Percentiles rank a stretch among this genome's conserved stretches.
phyloP scores from a whole-genome alignment of 2,797 vertebrate species.

The Trachops cirrhosus region DNA sequence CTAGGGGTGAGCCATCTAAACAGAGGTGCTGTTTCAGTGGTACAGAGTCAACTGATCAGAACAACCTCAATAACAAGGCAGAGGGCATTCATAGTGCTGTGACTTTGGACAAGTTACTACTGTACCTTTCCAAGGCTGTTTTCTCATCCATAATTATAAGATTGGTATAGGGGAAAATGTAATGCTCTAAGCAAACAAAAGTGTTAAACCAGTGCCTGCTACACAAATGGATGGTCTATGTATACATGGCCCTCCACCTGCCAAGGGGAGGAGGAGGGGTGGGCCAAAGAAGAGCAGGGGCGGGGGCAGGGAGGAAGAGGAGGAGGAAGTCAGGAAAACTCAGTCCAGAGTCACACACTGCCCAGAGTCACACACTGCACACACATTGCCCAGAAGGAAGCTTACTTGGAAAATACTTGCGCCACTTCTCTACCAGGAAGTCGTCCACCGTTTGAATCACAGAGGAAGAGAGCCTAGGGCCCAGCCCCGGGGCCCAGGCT shows the following conservation, averaged over 20 bases:
- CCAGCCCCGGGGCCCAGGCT: constrained; percentile 74
- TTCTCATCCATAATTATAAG: neutral
- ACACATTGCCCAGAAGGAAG: rapidly evolving
- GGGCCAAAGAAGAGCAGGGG: neutral
- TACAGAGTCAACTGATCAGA: neutral
- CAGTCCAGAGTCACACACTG: rapidly evolving
- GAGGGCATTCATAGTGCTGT: neutral
- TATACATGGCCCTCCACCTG: neutral
- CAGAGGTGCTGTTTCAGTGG: neutral
- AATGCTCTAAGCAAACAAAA: neutral
- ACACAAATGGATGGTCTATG: neutral
- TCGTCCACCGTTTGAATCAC: constrained; percentile 80
- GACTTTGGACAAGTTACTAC: neutral
- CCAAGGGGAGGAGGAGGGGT: neutral
- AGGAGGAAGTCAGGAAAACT: neutral
- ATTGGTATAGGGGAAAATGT: neutral
- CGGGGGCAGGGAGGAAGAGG: neutral
- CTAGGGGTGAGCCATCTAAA: neutral
- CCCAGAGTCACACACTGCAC: too few relatives aligned
- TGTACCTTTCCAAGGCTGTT: neutral
- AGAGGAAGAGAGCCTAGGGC: neutral
- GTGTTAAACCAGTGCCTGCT: neutral
- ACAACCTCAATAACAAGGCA: neutral
- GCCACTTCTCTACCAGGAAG: constrained; percentile 86
- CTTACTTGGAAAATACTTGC: constrained; percentile 90